Evolutionary conservation across 2,797 vertebrate genomes (phyloP).

Genomic region (Spheniscus humboldti): DNA sequence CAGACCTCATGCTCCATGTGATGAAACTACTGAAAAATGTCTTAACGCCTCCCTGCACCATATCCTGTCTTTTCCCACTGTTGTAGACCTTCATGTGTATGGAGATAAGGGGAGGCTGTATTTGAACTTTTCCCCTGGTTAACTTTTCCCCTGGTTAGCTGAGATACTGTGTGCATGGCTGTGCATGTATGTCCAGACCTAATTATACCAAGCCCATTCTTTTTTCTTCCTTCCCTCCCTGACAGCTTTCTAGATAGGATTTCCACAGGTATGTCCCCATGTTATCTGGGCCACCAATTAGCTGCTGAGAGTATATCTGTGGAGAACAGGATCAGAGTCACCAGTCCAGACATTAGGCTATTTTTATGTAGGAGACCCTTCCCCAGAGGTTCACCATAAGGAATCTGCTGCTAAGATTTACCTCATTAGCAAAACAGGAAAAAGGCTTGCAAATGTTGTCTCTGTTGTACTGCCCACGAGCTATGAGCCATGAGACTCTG

Average conservation of each 20-base stretch:
- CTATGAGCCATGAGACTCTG: not conserved
- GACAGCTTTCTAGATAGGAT: not conserved
- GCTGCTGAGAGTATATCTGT: not conserved
- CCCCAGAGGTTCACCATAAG: not conserved
- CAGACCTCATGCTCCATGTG: not conserved
- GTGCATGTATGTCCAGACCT: not conserved
- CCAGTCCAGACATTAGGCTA: not conserved
- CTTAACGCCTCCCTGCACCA: slow-evolving; percentile 7
- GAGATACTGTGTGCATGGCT: not conserved
- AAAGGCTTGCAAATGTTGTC: not conserved
- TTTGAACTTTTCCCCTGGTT: not conserved
- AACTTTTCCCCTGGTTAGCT: not conserved
- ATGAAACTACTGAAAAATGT: slow-evolving; percentile 17
- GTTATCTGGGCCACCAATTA: not conserved
- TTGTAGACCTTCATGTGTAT: not conserved
- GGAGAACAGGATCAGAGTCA: not conserved
- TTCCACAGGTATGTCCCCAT: not conserved
- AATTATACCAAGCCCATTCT: not conserved
- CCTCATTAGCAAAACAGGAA: not conserved
- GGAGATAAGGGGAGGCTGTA: not conserved
- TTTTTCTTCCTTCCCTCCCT: not conserved
- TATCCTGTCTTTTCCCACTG: not conserved
- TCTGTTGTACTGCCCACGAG: not conserved
- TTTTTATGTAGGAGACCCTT: not conserved
- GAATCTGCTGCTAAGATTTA: not conserved